phyloP scores from a whole-genome alignment of 2,113 vertebrate genomes.

The Cromileptes altivelis region DNA sequence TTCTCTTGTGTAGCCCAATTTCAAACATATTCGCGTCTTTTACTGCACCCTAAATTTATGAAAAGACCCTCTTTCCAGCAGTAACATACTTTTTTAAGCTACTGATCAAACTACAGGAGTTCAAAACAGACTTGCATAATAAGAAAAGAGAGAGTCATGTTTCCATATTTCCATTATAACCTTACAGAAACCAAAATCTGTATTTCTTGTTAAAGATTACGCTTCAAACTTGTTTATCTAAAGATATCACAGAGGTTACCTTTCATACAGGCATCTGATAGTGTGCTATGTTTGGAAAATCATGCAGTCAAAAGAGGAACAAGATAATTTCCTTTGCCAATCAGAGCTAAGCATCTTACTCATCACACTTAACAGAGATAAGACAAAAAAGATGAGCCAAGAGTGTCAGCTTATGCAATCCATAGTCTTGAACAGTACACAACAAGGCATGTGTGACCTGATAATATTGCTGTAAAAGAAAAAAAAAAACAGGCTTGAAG shows the following conservation, averaged over 20 bases:
- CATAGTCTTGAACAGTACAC: background rate
- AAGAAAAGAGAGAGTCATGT: background rate
- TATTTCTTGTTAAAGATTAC: background rate
- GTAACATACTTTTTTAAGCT: too few species aligned
- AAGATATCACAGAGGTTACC: background rate
- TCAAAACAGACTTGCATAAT: background rate
- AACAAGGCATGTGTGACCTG: conserved; percentile 11
- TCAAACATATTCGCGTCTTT: too few species aligned
- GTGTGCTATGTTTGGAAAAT: background rate
- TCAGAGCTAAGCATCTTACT: background rate
- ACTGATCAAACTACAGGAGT: too few species aligned
- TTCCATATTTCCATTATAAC: background rate
- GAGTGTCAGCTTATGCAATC: conserved; percentile 30
- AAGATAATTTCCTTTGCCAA: background rate
- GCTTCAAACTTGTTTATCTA: background rate
- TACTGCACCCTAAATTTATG: too few species aligned
- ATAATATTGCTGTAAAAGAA: conserved; percentile 32
- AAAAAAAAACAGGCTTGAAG: background rate
- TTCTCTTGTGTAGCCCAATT: too few species aligned
- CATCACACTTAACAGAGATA: conserved; percentile 7
- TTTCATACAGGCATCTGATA: background rate
- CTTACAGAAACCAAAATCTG: background rate
- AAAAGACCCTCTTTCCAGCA: too few species aligned
- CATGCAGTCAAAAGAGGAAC: background rate
- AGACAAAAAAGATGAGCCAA: background rate